Evolutionary conservation across 2,797 vertebrate species (phyloP).

Genomic region (Muscicapa striata): DNA sequence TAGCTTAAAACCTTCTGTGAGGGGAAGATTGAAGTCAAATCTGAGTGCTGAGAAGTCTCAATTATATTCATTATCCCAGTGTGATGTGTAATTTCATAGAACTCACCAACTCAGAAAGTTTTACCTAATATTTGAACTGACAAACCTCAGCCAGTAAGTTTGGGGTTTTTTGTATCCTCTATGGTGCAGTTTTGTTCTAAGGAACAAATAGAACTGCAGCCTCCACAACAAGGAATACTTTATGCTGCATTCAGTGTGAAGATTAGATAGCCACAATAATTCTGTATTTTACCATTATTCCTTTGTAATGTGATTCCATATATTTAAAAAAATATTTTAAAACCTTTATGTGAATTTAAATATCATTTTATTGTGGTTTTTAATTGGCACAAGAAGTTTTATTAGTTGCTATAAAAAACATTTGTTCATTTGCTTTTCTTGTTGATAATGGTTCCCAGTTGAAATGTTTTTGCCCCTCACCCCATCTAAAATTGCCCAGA

Average conservation of each 20-base stretch:
- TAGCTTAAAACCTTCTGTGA: background rate
- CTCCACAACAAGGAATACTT: background rate
- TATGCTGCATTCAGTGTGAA: background rate
- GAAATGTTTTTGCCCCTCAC: accelerated
- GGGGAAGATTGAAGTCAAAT: background rate
- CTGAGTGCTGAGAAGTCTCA: background rate
- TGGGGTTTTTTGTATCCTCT: background rate
- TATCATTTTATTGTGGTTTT: background rate
- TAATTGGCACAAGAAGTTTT: background rate
- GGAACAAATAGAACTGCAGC: background rate
- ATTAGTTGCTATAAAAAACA: background rate
- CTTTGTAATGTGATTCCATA: accelerated
- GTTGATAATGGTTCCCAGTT: background rate
- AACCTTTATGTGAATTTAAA: background rate
- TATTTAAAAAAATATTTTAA: background rate
- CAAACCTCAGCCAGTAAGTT: background rate
- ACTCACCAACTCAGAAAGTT: background rate
- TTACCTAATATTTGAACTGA: background rate
- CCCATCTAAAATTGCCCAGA: background rate
- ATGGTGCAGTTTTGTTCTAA: background rate
- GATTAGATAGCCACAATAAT: background rate
- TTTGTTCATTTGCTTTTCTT: background rate
- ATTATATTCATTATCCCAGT: background rate
- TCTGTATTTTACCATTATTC: background rate
- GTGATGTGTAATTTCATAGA: background rate